Evolutionary conservation across 2,113 vertebrate species (phyloP).

Genomic region (Genyomyrus donnyi): DNA sequence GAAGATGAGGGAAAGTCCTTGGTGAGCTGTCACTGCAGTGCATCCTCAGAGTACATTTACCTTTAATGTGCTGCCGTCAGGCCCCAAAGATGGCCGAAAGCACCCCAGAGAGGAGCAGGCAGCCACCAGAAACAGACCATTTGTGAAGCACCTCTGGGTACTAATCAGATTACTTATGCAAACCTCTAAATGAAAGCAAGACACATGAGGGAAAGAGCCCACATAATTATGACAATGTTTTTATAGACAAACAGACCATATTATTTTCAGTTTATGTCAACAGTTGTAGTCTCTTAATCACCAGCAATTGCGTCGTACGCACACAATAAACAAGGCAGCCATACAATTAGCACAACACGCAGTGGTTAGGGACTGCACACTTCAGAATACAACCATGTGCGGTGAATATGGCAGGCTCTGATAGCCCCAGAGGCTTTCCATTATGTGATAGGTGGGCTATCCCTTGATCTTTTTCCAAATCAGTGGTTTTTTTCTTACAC

Average conservation of each 20-base stretch:
- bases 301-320: slow-evolving; percentile 26
- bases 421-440: slow-evolving; percentile 28
- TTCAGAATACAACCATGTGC: slow-evolving; percentile 27
- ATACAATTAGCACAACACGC: slow-evolving; percentile 34
- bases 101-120: not conserved
- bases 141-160: slow-evolving; percentile 17
- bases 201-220: slow-evolving; percentile 8
- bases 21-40: not conserved
- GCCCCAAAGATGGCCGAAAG: not conserved
- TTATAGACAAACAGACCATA: slow-evolving; percentile 19
- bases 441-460: slow-evolving; percentile 38
- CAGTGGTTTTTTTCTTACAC: slow-evolving; percentile 25
- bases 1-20: not conserved
- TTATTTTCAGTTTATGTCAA: slow-evolving; percentile 31
- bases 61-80: not conserved
- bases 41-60: not conserved
- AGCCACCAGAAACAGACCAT: not conserved
- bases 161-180: slow-evolving; percentile 26
- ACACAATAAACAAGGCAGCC: slow-evolving; percentile 37
- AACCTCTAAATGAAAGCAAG: slow-evolving; percentile 29
- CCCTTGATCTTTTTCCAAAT: slow-evolving; percentile 36
- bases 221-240: slow-evolving; percentile 28
- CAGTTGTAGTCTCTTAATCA: slow-evolving; percentile 22
- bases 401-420: slow-evolving; percentile 33
- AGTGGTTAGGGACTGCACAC: slow-evolving; percentile 31